These are phyloP conservation scores for Volucella inanis DNA, from an alignment of 2,888 invertebrate genomes.

Conservation along the genomic window DNA sequence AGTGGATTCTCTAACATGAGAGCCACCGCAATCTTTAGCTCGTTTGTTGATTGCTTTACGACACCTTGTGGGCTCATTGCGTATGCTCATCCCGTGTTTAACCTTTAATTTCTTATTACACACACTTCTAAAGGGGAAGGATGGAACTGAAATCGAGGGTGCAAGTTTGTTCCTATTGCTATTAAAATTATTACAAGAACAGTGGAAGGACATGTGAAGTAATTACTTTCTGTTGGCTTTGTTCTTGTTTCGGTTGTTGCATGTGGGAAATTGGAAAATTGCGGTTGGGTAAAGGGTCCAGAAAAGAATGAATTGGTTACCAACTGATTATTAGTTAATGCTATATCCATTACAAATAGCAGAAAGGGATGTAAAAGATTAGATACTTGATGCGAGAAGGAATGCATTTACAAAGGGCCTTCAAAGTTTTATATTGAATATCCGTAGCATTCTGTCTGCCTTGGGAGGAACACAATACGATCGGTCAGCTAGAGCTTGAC, in stretches of 20 bases:
- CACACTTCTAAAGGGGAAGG: slow-evolving; percentile 1
- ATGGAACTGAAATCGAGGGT: slow-evolving; percentile 23
- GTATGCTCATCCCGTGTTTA: slow-evolving; percentile 77
- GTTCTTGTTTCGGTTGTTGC: slow-evolving; percentile 18
- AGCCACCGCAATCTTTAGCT: slow-evolving; percentile 77
- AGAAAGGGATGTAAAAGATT: too few relatives aligned
- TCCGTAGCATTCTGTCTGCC: too few relatives aligned
- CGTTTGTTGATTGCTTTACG: slow-evolving; percentile 81
- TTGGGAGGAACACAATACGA: too few relatives aligned
- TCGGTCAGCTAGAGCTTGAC: too few relatives aligned
- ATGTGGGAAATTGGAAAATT: slow-evolving; percentile 28
- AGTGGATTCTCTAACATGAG: slow-evolving; percentile 57
- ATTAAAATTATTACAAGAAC: slow-evolving; percentile 54
- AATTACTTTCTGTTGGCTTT: slow-evolving; percentile 33
- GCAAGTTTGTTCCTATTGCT: slow-evolving; percentile 4
- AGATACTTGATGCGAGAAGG: too few relatives aligned
- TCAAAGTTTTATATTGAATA: too few relatives aligned
- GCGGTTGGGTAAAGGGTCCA: slow-evolving; percentile 15
- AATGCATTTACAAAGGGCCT: too few relatives aligned
- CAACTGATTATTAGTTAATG: not conserved
- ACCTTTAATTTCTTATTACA: slow-evolving; percentile 78
- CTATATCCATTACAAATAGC: too few relatives aligned
- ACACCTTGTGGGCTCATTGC: slow-evolving; percentile 80
- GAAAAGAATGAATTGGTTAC: not conserved
- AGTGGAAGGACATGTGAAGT: slow-evolving; percentile 16